Conservation (phyloP, 23 tunicate genomes). For the Pegea sp. region DNA sequence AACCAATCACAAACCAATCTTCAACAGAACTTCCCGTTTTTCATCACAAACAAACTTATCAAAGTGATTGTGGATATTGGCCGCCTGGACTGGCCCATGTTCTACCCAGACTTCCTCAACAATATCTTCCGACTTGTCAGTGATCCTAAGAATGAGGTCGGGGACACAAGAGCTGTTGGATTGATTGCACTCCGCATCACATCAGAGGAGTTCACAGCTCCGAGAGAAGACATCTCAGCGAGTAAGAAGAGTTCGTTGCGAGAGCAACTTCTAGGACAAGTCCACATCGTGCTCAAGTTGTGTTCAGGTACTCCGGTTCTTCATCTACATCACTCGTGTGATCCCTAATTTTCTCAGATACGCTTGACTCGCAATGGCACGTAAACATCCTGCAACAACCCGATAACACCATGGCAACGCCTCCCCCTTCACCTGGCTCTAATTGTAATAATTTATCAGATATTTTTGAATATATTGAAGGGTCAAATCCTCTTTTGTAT, state of each 20-base stretch:
- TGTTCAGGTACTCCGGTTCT: conserved; percentile 17
- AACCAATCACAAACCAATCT: neutral
- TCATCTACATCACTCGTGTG: neutral
- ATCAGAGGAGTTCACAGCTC: conserved; percentile 64
- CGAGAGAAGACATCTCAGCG: conserved; percentile 48
- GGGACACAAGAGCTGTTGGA: conserved; percentile 64
- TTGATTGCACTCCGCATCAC: conserved; percentile 60
- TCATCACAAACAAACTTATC: conserved; percentile 42
- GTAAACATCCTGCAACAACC: conserved; percentile 12
- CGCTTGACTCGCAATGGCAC: conserved; percentile 33
- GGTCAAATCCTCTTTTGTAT: conserved; percentile 4
- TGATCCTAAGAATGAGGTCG: conserved; percentile 11
- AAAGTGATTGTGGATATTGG: conserved; percentile 86
- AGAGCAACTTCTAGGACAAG: conserved; percentile 33
- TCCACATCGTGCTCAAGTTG: conserved; percentile 28
- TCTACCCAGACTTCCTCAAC: conserved; percentile 58
- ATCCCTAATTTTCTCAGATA: conserved; percentile 5
- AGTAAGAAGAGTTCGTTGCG: conserved; percentile 44
- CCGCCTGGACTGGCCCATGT: conserved; percentile 86
- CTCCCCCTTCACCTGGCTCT: conserved; percentile 55
- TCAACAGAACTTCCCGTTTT: conserved; percentile 19
- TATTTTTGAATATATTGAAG: conserved; percentile 12
- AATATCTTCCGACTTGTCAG: conserved; percentile 27
- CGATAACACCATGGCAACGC: conserved; percentile 25
- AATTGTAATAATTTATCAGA: conserved; percentile 21